These are phyloP conservation scores for Papilio dardanus DNA, from an alignment of 1,140 invertebrate genomes.

Conservation along the genomic window DNA sequence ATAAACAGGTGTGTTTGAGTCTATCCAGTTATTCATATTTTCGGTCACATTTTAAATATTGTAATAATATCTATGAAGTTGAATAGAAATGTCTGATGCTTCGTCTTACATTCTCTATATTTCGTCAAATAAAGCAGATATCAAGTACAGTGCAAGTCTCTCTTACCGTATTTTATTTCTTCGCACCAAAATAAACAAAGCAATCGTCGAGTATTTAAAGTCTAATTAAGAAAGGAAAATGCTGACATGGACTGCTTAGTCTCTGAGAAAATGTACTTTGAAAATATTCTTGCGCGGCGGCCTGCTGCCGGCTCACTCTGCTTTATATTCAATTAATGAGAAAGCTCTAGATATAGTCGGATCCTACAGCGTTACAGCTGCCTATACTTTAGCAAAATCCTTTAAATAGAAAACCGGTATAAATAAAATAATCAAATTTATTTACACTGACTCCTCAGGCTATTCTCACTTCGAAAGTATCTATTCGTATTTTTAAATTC, in stretches of 20 bases:
- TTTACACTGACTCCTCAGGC: not conserved
- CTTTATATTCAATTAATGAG: slow-evolving; percentile 77
- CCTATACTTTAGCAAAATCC: slow-evolving; percentile 43
- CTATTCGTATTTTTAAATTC: not conserved
- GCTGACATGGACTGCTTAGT: slow-evolving; percentile 69
- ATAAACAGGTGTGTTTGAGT: too few relatives aligned
- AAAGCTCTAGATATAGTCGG: slow-evolving; percentile 66
- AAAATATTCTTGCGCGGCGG: slow-evolving; percentile 68
- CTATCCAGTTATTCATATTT: too few relatives aligned
- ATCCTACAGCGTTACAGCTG: slow-evolving; percentile 51
- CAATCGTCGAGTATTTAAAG: slow-evolving; percentile 75
- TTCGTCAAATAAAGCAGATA: not conserved
- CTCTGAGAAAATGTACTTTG: slow-evolving; percentile 70
- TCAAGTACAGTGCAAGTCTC: not conserved
- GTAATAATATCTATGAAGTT: too few relatives aligned
- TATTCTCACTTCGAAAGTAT: not conserved
- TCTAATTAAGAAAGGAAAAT: slow-evolving; percentile 77
- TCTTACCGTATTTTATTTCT: slow-evolving; percentile 44
- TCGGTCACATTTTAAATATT: too few relatives aligned
- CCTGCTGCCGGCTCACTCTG: slow-evolving; percentile 67
- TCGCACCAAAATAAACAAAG: slow-evolving; percentile 62
- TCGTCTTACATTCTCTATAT: not conserved
- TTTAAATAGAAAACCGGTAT: slow-evolving; percentile 26
- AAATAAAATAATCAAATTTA: not conserved
- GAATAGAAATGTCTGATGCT: too few relatives aligned